Evolutionary conservation across 1,140 invertebrate genomes (phyloP).

Genomic region (Globodera rostochiensis): DNA sequence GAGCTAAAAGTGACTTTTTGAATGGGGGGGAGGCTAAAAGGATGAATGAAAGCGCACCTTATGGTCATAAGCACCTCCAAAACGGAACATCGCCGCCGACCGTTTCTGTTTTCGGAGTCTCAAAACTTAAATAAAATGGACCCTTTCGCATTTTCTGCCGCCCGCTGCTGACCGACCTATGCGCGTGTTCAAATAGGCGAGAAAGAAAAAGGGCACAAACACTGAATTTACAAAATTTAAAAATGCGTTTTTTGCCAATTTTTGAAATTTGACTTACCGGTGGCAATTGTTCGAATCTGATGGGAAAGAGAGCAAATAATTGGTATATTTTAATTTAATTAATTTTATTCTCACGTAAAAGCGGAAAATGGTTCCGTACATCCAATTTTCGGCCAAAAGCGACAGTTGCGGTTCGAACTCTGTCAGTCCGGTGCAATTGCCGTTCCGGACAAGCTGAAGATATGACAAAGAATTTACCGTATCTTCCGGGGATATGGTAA

Average conservation of each 20-base stretch:
- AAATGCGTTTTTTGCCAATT: not conserved
- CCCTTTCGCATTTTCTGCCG: not conserved
- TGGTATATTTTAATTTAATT: not conserved
- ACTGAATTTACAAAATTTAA: conserved; percentile 14
- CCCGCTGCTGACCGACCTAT: conserved; percentile 24
- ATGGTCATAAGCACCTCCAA: conserved; percentile 46
- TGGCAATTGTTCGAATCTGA: conserved; percentile 47
- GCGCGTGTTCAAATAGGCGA: conserved; percentile 49
- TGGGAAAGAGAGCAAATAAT: not conserved
- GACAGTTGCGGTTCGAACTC: conserved; percentile 45
- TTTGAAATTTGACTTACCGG: not conserved
- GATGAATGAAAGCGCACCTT: conserved; percentile 41
- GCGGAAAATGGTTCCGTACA: conserved; percentile 53
- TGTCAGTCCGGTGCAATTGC: conserved; percentile 50
- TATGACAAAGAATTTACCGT: not conserved
- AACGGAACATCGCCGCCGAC: conserved; percentile 54
- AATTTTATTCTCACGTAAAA: conserved; percentile 32
- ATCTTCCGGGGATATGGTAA: too few relatives aligned
- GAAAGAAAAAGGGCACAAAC: conserved; percentile 53
- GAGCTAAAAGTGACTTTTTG: conserved; percentile 32
- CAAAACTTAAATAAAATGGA: conserved; percentile 24
- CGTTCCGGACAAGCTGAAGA: conserved; percentile 47
- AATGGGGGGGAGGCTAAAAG: not conserved
- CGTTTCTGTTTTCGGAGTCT: conserved; percentile 48
- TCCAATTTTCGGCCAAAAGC: conserved; percentile 37